Conservation (phyloP, 2,113 vertebrate genomes). For the Glaucidium brasilianum region DNA sequence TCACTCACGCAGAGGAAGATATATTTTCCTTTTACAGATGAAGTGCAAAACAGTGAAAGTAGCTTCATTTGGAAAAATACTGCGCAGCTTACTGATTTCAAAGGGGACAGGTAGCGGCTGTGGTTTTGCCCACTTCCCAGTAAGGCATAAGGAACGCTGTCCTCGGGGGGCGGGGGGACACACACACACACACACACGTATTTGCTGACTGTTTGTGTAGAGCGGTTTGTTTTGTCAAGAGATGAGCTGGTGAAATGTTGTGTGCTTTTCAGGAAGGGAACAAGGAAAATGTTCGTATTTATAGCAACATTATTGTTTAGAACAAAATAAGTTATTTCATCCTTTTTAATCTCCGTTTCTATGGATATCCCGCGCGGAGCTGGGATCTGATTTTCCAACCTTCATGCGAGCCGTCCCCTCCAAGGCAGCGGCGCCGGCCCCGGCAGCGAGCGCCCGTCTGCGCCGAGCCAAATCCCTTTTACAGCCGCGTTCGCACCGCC, state of each 20-base stretch:
- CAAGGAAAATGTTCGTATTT: neutral
- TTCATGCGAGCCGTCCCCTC: neutral
- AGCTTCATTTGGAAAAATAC: neutral
- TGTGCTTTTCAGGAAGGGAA: neutral
- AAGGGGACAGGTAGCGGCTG: neutral
- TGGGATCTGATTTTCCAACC: neutral
- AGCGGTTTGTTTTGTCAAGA: neutral
- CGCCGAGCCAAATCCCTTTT: neutral
- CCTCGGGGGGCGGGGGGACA: neutral
- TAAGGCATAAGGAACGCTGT: neutral
- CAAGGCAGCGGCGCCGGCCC: neutral
- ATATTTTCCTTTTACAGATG: neutral
- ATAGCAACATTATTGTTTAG: slow-evolving; percentile 26
- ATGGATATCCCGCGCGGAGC: neutral
- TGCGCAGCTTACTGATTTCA: neutral
- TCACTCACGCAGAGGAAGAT: neutral
- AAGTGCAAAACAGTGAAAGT: neutral
- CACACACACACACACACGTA: too few species aligned
- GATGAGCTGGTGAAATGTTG: neutral
- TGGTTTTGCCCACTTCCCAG: neutral
- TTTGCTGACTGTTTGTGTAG: neutral
- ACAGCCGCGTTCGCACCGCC: neutral
- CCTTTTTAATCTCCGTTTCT: slow-evolving; percentile 4
- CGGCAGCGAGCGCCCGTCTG: neutral
- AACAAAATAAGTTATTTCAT: slow-evolving; percentile 39